A percentile compares a stretch with the other conserved stretches of the same genome.
Evolutionary conservation across 2,113 vertebrate species (phyloP).

Genomic region (Amblyornis subalaris): DNA sequence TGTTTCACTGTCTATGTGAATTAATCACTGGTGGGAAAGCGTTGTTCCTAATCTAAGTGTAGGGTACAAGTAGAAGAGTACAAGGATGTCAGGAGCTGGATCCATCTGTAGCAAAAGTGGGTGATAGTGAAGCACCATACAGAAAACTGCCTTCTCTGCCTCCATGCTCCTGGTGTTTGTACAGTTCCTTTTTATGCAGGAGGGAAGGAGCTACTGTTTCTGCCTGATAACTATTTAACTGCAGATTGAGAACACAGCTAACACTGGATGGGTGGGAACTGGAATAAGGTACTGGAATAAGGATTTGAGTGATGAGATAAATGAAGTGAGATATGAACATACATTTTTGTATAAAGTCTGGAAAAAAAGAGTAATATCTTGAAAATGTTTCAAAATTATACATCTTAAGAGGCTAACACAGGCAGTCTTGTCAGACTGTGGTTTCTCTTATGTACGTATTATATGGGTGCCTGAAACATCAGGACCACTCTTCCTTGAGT

Average conservation of each 20-base stretch:
- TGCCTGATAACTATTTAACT: neutral
- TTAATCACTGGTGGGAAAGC: neutral
- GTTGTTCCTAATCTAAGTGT: neutral
- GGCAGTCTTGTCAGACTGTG: neutral
- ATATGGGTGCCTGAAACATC: neutral
- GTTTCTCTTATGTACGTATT: neutral
- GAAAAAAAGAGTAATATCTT: neutral
- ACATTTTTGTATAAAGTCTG: neutral
- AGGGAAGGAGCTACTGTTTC: neutral
- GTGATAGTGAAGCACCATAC: neutral
- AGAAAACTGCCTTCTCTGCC: neutral
- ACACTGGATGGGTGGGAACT: neutral
- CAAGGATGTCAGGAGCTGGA: neutral
- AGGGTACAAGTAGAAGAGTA: neutral
- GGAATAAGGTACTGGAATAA: neutral
- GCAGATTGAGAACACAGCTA: neutral
- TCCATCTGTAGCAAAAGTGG: neutral
- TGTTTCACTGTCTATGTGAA: neutral
- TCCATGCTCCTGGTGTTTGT: accelerated
- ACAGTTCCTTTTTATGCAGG: neutral
- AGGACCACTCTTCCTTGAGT: neutral
- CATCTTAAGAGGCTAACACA: neutral
- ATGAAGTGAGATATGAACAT: neutral
- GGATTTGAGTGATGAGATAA: neutral
- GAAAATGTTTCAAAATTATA: neutral